A percentile compares a stretch with the other conserved stretches of the same genome.
phyloP scores from a whole-genome alignment of 2,797 vertebrate genomes.

The Spheniscus humboldti region DNA sequence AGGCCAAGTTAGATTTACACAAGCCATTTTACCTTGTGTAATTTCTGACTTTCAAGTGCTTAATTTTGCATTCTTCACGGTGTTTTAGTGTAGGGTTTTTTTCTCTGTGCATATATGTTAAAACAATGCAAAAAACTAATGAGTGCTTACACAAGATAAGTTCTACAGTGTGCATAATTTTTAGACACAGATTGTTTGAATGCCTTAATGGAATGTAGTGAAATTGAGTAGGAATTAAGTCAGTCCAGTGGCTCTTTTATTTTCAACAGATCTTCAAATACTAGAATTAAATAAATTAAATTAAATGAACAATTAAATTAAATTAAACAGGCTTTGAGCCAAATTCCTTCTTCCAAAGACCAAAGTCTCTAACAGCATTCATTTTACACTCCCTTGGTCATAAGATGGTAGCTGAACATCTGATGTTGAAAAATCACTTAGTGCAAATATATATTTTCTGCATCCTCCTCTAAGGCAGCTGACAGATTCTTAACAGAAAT shows the following conservation, averaged over 20 bases:
- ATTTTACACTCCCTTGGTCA: background rate
- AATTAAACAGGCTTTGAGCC: background rate
- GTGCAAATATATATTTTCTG: constrained; percentile 3
- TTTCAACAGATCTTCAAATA: constrained; percentile 22
- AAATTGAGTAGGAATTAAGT: constrained; percentile 28
- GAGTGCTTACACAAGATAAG: background rate
- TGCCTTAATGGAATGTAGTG: background rate
- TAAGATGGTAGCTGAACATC: background rate
- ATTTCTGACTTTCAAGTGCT: background rate
- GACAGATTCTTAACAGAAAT: background rate
- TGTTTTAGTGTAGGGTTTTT: background rate
- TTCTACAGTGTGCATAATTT: background rate
- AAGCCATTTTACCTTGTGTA: background rate
- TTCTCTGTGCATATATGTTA: background rate
- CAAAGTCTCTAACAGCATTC: background rate
- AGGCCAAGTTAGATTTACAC: constrained; percentile 19
- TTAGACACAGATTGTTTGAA: background rate
- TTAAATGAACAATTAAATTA: constrained; percentile 11
- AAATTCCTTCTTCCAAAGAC: background rate
- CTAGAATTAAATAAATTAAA: constrained; percentile 22
- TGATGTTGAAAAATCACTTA: background rate
- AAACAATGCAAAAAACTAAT: background rate
- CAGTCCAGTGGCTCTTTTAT: background rate
- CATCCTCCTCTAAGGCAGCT: constrained; percentile 9
- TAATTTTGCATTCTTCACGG: background rate